Percentiles rank a stretch among this genome's conserved stretches.
Evolutionary conservation across 2,113 vertebrate genomes (phyloP).

Genomic region (Eubucco bourcierii): DNA sequence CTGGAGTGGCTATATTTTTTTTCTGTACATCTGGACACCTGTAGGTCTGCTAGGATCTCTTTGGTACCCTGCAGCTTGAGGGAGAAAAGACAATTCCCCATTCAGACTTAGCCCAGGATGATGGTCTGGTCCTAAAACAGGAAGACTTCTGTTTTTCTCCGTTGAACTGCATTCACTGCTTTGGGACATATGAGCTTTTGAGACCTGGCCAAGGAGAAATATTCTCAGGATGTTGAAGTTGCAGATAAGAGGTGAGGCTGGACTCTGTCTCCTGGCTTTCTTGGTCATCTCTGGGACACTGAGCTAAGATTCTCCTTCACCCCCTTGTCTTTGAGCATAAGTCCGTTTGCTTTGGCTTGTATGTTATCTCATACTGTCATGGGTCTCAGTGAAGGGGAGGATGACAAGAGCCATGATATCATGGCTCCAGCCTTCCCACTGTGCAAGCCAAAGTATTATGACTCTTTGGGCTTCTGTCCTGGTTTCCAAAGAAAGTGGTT

Average conservation of each 20-base stretch:
- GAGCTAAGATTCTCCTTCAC: background rate
- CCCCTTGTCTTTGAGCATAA: background rate
- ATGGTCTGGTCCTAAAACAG: background rate
- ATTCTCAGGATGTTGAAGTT: constrained; percentile 5
- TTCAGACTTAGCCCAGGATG: background rate
- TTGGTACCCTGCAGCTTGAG: background rate
- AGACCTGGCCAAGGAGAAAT: background rate
- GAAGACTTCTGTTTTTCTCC: background rate
- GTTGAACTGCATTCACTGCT: background rate
- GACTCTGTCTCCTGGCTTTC: background rate
- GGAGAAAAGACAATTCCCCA: background rate
- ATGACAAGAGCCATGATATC: background rate
- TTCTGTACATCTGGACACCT: background rate
- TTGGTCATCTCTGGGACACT: background rate
- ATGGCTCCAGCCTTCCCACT: background rate
- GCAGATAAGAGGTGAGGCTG: constrained; percentile 20
- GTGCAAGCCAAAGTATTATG: background rate
- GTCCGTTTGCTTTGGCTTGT: constrained; percentile 14
- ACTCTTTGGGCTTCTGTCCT: background rate
- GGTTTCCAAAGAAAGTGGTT: background rate
- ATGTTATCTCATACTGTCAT: background rate
- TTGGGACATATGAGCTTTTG: background rate
- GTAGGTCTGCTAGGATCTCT: background rate
- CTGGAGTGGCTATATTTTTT: background rate
- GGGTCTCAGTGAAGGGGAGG: background rate